Conservation (phyloP, 2,797 vertebrate genomes). For the Chiloscyllium punctatum region DNA sequence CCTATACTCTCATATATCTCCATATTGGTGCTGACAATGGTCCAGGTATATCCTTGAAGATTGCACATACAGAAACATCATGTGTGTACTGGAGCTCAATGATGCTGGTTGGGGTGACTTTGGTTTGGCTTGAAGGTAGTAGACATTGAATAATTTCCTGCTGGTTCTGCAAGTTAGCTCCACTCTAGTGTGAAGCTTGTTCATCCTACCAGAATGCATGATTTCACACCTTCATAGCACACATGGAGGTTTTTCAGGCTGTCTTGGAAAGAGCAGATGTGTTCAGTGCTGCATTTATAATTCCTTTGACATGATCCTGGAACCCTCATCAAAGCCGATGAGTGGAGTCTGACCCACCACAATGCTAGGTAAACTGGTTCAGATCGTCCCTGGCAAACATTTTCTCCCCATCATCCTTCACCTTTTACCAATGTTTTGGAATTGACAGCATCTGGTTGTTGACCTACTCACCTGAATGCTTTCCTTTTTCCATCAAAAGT, state of each 20-base stretch:
- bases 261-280: neutral
- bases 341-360: neutral
- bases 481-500: neutral
- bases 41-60: too few species aligned
- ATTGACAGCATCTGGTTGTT: neutral
- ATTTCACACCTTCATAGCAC: neutral
- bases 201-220: neutral
- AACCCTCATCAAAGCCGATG: neutral
- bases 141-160: too few species aligned
- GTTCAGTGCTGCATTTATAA: neutral
- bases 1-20: too few species aligned
- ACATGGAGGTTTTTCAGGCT: neutral
- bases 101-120: too few species aligned
- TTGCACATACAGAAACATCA: too few species aligned
- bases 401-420: neutral
- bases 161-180: too few species aligned
- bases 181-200: too few species aligned
- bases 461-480: neutral
- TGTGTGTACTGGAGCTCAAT: too few species aligned
- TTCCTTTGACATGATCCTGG: neutral
- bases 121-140: too few species aligned
- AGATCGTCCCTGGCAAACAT: neutral
- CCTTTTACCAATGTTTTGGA: neutral
- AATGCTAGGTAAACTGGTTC: neutral
- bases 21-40: too few species aligned